Conservation (phyloP, 2,113 vertebrate genomes). For the Eulacestoma nigropectus region DNA sequence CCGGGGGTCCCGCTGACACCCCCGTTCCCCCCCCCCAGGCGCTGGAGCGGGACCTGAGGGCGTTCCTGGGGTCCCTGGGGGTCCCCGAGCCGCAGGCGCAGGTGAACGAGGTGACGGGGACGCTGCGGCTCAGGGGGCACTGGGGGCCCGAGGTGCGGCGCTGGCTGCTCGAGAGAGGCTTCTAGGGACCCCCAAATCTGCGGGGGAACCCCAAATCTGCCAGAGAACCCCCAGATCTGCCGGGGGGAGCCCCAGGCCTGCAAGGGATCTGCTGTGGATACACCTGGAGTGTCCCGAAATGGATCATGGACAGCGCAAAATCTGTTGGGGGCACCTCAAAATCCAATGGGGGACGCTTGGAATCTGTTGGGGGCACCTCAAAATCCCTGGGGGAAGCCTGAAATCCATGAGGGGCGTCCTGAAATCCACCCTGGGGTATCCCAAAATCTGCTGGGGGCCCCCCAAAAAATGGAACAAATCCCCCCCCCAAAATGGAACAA, state of each 20-base stretch:
- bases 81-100: not conserved
- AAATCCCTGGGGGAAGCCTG: too few species aligned
- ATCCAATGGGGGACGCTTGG: not conserved
- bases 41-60: not conserved
- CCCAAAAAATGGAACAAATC: too few species aligned
- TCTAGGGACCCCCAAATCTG: not conserved
- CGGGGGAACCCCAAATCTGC: not conserved
- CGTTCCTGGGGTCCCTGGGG: not conserved
- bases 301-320: not conserved
- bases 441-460: not conserved
- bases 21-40: not conserved
- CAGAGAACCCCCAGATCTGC: not conserved
- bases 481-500: not conserved
- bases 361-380: not conserved
- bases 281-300: accelerated
- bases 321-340: too few species aligned
- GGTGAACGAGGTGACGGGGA: not conserved
- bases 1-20: not conserved
- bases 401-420: not conserved
- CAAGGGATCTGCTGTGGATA: not conserved
- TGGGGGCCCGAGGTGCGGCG: not conserved
- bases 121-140: not conserved
- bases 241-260: not conserved
- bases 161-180: not conserved
- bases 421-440: not conserved